These are phyloP conservation scores for Temnopleurus reevesii DNA, from an alignment of 53 echinoderm and acorn worm species.

Conservation along the genomic window DNA sequence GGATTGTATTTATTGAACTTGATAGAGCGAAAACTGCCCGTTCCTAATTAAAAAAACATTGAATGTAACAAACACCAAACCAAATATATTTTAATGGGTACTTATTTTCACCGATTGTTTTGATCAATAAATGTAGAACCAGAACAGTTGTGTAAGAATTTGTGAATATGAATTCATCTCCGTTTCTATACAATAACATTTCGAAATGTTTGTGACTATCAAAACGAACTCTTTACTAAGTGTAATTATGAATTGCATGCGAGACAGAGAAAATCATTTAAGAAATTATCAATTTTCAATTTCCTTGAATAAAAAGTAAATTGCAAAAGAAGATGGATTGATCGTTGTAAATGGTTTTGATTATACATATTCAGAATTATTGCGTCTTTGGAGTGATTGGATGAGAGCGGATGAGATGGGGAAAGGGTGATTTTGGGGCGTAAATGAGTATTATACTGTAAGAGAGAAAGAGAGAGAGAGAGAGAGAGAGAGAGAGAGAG, in stretches of 20 bases:
- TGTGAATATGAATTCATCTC: no score
- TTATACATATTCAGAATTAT: background rate
- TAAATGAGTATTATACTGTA: background rate
- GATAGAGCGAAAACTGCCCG: background rate
- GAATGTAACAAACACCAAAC: background rate
- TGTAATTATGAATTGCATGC: constrained; percentile 43
- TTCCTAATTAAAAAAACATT: background rate
- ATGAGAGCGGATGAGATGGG: background rate
- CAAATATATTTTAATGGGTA: background rate
- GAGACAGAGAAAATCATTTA: constrained; percentile 15
- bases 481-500: background rate
- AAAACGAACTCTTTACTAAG: constrained; percentile 11
- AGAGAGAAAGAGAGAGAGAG: background rate
- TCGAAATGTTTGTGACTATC: no score
- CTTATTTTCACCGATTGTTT: background rate
- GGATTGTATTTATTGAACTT: background rate
- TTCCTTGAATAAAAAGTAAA: constrained; percentile 1
- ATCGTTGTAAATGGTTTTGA: background rate
- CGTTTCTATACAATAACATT: no score
- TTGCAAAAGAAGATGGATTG: background rate
- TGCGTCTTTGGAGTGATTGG: background rate
- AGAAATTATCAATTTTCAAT: constrained; percentile 13
- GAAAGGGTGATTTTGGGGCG: background rate
- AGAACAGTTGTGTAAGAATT: no score
- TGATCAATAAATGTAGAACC: no score